Conservation (phyloP, 2,888 invertebrate genomes). For the Platycheirus rosarum region DNA sequence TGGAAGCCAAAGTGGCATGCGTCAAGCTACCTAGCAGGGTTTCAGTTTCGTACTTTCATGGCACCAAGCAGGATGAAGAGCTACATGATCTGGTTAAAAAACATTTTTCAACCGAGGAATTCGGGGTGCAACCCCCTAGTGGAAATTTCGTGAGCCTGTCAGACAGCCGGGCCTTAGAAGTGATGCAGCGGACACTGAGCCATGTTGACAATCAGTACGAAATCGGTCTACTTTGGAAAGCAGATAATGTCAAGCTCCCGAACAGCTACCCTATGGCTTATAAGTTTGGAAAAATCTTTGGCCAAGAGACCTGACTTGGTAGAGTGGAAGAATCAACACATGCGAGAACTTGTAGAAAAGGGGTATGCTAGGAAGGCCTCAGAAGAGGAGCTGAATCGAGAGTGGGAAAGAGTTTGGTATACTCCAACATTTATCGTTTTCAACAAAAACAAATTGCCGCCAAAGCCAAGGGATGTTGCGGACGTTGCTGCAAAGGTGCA, state of each 20-base stretch:
- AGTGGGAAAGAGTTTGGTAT: constrained; percentile 1
- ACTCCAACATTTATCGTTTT: constrained; percentile 3
- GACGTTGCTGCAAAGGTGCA: constrained; percentile 8
- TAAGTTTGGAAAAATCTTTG: constrained; percentile 19
- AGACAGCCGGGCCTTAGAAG: no score
- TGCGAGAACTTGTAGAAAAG: background rate
- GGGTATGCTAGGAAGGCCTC: constrained; percentile 8
- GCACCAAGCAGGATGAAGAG: constrained; percentile 22
- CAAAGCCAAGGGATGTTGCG: constrained; percentile 35
- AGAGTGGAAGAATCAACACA: constrained; percentile 25
- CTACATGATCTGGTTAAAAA: no score
- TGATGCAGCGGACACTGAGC: constrained; percentile 14
- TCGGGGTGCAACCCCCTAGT: constrained; percentile 16
- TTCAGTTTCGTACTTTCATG: no score
- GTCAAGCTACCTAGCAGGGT: no score
- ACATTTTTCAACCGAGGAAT: no score
- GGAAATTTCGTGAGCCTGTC: no score
- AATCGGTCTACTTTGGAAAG: constrained; percentile 21
- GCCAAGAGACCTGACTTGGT: constrained; percentile 14
- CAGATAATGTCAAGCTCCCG: constrained; percentile 2
- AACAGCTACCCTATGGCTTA: constrained; percentile 29
- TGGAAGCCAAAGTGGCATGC: no score
- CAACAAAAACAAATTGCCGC: constrained; percentile 22
- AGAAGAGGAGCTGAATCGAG: background rate
- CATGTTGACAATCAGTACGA: constrained; percentile 19